These are phyloP conservation scores for Pseudachorutes palmiensis DNA, from an alignment of 1,140 invertebrate genomes.

Conservation along the genomic window DNA sequence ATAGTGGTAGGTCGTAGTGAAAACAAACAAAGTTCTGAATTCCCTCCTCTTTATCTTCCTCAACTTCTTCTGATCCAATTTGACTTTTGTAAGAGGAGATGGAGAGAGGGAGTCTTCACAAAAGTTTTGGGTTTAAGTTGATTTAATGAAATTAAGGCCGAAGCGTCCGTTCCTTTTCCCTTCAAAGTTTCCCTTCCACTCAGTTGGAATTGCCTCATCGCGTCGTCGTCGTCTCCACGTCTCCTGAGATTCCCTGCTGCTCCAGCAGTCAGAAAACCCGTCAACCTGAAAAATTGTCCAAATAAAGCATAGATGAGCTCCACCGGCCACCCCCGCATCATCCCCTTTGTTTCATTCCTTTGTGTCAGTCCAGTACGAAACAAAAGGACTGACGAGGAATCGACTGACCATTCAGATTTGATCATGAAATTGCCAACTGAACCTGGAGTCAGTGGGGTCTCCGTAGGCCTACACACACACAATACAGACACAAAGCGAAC, in stretches of 20 bases:
- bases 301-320: background rate
- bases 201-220: too few relatives aligned
- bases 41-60: background rate
- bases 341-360: background rate
- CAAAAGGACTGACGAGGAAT: background rate
- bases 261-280: background rate
- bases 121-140: background rate
- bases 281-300: slow-evolving; percentile 1
- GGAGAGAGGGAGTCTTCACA: background rate
- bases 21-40: too few relatives aligned
- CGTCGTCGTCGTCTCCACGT: background rate
- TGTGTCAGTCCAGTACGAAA: too few relatives aligned
- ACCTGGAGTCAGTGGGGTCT: too few relatives aligned
- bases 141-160: background rate
- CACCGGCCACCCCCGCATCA: background rate
- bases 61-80: background rate
- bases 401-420: slow-evolving; percentile 1
- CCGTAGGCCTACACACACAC: too few relatives aligned
- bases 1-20: too few relatives aligned
- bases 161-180: background rate
- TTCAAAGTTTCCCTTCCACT: too few relatives aligned
- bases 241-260: background rate
- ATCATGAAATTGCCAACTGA: background rate
- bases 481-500: background rate
- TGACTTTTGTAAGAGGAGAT: too few relatives aligned